Conservation (phyloP, 2,888 invertebrate genomes). For the Aleiodes testaceus region DNA sequence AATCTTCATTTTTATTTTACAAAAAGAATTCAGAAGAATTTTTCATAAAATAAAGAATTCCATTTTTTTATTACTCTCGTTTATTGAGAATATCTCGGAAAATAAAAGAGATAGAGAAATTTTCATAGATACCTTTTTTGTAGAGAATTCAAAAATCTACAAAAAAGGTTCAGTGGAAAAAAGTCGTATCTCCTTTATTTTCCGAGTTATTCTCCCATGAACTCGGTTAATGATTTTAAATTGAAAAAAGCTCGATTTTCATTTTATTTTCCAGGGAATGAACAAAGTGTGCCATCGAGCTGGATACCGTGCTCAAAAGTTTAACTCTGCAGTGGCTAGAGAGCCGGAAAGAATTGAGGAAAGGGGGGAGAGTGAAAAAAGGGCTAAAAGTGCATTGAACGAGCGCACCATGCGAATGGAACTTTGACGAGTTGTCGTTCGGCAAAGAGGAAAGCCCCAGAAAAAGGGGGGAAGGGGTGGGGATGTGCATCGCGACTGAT, state of each 20-base stretch:
- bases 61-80: no score
- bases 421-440: constrained; percentile 39
- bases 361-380: constrained; percentile 24
- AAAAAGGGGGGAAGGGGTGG: neutral
- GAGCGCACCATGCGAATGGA: constrained; percentile 20
- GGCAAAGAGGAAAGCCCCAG: neutral
- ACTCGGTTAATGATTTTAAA: no score
- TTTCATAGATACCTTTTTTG: neutral
- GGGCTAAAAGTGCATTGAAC: constrained; percentile 15
- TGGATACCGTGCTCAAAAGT: constrained; percentile 17
- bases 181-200: no score
- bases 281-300: constrained; percentile 32
- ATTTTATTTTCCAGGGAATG: neutral
- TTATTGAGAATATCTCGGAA: no score
- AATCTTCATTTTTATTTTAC: no score
- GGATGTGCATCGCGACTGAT: constrained; percentile 17
- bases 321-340: constrained; percentile 4
- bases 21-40: no score
- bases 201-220: no score
- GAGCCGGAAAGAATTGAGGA: constrained; percentile 29
- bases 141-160: no score
- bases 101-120: neutral
- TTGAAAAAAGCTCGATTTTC: neutral
- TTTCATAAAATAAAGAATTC: no score
- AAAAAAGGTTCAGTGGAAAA: no score